Conservation (phyloP, 37 sponge, comb jelly and placozoan genomes). For the Eunapius fragilis region DNA sequence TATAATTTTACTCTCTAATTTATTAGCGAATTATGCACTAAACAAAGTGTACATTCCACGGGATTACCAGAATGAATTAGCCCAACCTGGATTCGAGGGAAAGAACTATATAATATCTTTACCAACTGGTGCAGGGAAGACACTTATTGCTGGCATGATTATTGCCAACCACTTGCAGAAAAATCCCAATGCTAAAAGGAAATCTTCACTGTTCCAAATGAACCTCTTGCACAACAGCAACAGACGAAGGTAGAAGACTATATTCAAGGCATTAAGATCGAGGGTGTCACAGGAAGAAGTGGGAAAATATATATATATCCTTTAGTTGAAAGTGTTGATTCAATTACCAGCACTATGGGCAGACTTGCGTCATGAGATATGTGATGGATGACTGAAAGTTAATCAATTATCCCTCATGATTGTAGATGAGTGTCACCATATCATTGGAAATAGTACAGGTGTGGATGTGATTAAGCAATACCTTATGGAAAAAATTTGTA, state of each 20-base stretch:
- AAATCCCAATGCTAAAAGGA: too few species aligned
- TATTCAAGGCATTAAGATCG: slow-evolving; percentile 22
- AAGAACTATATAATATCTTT: too few species aligned
- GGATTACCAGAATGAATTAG: too few species aligned
- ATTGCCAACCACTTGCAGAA: too few species aligned
- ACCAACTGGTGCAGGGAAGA: too few species aligned
- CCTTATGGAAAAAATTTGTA: slow-evolving; percentile 54
- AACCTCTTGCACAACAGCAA: slow-evolving; percentile 64
- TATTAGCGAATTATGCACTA: too few species aligned
- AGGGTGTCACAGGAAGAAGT: slow-evolving; percentile 44
- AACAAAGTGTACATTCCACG: too few species aligned
- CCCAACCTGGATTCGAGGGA: too few species aligned
- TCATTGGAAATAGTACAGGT: slow-evolving; percentile 51
- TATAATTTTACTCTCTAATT: too few species aligned
- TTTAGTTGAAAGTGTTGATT: slow-evolving; percentile 2
- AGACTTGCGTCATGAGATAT: slow-evolving; percentile 37
- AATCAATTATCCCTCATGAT: slow-evolving; percentile 66
- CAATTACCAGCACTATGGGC: slow-evolving; percentile 67
- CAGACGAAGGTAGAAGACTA: slow-evolving; percentile 30
- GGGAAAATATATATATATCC: background rate
- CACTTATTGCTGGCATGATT: too few species aligned
- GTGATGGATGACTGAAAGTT: background rate
- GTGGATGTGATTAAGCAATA: slow-evolving; percentile 55
- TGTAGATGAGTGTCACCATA: slow-evolving; percentile 91
- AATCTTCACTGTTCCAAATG: slow-evolving; percentile 51